Conservation (phyloP, 1,140 invertebrate genomes). For the Triops longicaudatus region DNA sequence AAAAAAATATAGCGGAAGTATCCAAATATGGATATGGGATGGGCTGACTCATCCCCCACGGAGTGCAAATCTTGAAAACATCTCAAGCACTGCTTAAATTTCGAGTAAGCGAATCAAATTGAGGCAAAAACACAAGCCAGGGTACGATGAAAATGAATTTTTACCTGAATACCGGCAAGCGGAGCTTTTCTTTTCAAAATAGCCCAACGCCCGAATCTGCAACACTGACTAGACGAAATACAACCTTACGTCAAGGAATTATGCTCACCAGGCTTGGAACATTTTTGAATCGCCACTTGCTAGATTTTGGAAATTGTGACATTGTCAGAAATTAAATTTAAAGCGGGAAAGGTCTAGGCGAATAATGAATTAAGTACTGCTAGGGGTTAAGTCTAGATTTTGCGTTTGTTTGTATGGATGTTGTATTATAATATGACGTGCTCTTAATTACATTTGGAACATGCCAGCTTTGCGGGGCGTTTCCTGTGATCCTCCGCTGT, state of each 20-base stretch:
- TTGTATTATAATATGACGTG: no score
- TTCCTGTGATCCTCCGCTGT: no score
- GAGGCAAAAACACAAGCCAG: neutral
- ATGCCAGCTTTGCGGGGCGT: no score
- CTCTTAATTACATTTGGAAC: no score
- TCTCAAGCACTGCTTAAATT: neutral
- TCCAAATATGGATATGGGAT: conserved; percentile 22
- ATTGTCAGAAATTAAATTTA: no score
- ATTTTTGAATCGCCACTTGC: neutral
- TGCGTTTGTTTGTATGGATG: no score
- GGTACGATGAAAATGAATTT: neutral
- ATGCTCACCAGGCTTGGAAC: neutral
- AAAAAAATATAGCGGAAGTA: conserved; percentile 17
- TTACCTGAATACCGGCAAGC: neutral
- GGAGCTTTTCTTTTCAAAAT: neutral
- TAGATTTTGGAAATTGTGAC: no score
- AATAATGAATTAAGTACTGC: no score
- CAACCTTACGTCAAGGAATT: neutral
- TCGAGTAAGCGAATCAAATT: neutral
- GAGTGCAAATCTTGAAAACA: conserved; percentile 20
- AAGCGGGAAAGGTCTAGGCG: no score
- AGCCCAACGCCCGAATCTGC: neutral
- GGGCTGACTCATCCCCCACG: neutral
- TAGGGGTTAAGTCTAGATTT: no score
- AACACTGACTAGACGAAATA: neutral